Evolutionary conservation across 2,797 vertebrate genomes (phyloP).

Genomic region (Sphaeramia orbicularis): DNA sequence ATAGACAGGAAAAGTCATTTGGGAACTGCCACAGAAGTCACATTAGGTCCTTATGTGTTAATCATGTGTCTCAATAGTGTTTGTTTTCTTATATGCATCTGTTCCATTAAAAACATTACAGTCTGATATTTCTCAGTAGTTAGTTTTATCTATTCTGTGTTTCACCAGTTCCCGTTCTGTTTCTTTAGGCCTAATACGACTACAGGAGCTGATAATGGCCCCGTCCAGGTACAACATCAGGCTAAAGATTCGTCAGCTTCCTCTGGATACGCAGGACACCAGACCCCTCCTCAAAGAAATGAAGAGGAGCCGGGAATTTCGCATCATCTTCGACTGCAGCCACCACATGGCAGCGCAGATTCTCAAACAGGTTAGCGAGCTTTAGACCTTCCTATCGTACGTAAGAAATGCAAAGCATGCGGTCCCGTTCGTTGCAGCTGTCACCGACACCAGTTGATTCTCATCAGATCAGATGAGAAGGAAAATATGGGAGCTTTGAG

Average conservation of each 20-base stretch:
- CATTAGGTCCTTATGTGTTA: no score
- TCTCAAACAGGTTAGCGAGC: constrained; percentile 90
- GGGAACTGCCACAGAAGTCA: no score
- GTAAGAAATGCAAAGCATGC: constrained; percentile 13
- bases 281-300: constrained; percentile 98
- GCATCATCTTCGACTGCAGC: constrained; percentile 98
- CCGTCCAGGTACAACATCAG: constrained; percentile 98
- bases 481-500: constrained; percentile 24
- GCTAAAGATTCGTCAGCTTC: constrained; percentile 98
- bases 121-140: no score
- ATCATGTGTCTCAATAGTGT: no score
- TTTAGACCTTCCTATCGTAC: not conserved
- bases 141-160: not conserved
- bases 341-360: constrained; percentile 97
- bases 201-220: constrained; percentile 99
- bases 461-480: constrained; percentile 20
- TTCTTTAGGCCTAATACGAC: constrained; percentile 93
- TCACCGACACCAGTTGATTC: constrained; percentile 9
- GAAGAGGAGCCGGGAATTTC: constrained; percentile 96
- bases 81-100: no score
- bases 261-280: constrained; percentile 91
- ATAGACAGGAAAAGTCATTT: no score
- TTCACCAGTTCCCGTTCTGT: constrained; percentile 29
- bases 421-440: constrained; percentile 9
- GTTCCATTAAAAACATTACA: not conserved